Percentiles rank a stretch among this genome's conserved stretches.
These are phyloP conservation scores for Brachyalestes nurse DNA, from an alignment of 2,797 vertebrate species.

Conservation along the genomic window DNA sequence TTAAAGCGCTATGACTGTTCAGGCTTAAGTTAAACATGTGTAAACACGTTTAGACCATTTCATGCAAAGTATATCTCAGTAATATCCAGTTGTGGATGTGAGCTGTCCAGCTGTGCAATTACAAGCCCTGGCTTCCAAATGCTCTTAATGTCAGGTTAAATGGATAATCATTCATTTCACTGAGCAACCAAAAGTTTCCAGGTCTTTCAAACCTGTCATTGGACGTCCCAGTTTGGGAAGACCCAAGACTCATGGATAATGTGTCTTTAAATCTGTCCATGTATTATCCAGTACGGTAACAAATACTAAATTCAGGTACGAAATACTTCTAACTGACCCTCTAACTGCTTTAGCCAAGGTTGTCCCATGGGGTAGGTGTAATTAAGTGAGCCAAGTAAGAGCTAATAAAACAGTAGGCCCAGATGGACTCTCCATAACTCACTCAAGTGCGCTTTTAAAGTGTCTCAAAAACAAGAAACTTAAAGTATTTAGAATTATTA, in stretches of 20 bases:
- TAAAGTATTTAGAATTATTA: conserved; percentile 59
- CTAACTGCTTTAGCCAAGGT: conserved; percentile 48
- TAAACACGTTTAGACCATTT: conserved; percentile 40
- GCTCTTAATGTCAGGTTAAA: conserved; percentile 35
- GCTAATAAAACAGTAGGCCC: conserved; percentile 64
- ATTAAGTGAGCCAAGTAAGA: conserved; percentile 63
- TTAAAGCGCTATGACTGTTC: background rate
- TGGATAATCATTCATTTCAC: conserved; percentile 33
- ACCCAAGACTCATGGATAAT: conserved; percentile 37
- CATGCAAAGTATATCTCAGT: conserved; percentile 29
- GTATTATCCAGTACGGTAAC: conserved; percentile 47
- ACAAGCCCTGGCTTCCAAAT: conserved; percentile 6
- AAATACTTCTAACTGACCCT: conserved; percentile 52
- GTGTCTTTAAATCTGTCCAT: conserved; percentile 48
- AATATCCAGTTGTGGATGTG: conserved; percentile 25
- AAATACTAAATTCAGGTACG: conserved; percentile 53
- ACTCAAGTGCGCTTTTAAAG: conserved; percentile 59
- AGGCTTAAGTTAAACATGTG: conserved; percentile 33
- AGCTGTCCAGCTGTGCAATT: conserved; percentile 16
- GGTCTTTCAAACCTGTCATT: background rate
- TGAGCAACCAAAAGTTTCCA: conserved; percentile 2
- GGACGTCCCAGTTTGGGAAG: conserved; percentile 39
- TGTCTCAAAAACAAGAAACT: conserved; percentile 55
- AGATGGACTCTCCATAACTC: conserved; percentile 62
- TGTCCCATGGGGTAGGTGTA: conserved; percentile 58